Evolutionary conservation across 2,113 vertebrate species (phyloP).

Genomic region (Calyptommatus sinebrachiatus): DNA sequence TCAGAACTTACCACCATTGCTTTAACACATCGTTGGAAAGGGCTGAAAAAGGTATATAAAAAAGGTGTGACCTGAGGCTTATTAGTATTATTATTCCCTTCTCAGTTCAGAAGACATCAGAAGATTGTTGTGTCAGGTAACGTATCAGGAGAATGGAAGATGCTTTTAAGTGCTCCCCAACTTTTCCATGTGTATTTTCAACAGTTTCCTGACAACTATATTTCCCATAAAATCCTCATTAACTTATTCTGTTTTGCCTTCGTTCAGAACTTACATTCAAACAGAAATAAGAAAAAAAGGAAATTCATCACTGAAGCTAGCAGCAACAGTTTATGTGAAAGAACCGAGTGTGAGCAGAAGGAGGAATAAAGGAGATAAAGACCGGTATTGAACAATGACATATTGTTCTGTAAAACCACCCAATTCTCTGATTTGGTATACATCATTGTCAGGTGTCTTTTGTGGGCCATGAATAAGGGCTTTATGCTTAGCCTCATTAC

Average conservation of each 20-base stretch:
- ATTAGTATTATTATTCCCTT: conserved; percentile 30
- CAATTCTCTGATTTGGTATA: conserved; percentile 76
- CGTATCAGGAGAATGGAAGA: conserved; percentile 7
- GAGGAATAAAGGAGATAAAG: conserved; percentile 68
- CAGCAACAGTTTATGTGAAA: conserved; percentile 63
- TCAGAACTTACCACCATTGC: too few relatives aligned
- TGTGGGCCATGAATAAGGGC: conserved; percentile 71
- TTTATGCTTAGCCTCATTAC: conserved; percentile 81
- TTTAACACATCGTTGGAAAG: too few relatives aligned
- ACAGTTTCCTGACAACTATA: conserved; percentile 43
- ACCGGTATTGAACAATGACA: conserved; percentile 67
- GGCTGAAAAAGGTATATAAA: too few relatives aligned
- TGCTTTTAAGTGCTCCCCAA: neutral
- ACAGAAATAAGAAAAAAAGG: conserved; percentile 52
- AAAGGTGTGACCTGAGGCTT: too few relatives aligned
- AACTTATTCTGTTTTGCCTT: neutral
- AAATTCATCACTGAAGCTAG: conserved; percentile 41
- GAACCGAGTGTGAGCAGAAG: conserved; percentile 78
- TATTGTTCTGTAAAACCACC: conserved; percentile 72
- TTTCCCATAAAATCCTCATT: conserved; percentile 41
- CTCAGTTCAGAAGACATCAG: conserved; percentile 52
- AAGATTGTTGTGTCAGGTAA: conserved; percentile 49
- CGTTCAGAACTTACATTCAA: conserved; percentile 49
- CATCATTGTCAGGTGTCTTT: conserved; percentile 71
- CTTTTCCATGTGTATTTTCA: conserved; percentile 45